Evolutionary conservation across 2,113 vertebrate species (phyloP).

Genomic region (Elanoides forficatus): DNA sequence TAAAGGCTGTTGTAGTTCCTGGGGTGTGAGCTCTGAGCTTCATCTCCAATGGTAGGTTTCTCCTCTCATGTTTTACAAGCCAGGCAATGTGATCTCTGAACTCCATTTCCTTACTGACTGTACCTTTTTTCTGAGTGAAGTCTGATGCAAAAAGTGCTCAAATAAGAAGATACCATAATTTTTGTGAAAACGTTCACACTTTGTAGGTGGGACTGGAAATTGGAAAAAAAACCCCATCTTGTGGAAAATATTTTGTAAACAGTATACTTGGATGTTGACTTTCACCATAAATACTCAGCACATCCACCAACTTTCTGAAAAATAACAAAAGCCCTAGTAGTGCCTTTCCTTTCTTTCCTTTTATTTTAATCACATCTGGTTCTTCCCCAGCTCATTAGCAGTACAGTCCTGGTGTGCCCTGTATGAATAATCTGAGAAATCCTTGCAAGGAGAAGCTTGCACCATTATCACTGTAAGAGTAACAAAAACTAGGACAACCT

Average conservation of each 20-base stretch:
- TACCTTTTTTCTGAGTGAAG: neutral
- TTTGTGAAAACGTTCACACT: neutral
- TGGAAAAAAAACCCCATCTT: rapidly evolving
- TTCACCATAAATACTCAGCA: neutral
- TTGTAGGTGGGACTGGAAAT: neutral
- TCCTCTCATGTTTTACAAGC: neutral
- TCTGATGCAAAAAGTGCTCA: neutral
- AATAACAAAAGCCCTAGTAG: neutral
- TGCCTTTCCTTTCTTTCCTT: neutral
- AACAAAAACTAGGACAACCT: neutral
- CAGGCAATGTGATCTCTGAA: neutral
- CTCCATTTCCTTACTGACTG: neutral
- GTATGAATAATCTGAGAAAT: neutral
- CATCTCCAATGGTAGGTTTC: neutral
- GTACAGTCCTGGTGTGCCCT: neutral
- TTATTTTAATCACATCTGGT: neutral
- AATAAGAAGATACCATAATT: neutral
- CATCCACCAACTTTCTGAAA: neutral
- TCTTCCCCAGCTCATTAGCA: neutral
- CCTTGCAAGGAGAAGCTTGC: neutral
- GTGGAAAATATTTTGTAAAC: neutral
- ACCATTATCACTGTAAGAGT: neutral
- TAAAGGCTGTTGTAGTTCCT: neutral
- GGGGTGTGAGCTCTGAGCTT: neutral
- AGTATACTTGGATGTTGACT: neutral